Evolutionary conservation across 2,888 invertebrate species (phyloP).

Genomic region (Thalpophila matura): DNA sequence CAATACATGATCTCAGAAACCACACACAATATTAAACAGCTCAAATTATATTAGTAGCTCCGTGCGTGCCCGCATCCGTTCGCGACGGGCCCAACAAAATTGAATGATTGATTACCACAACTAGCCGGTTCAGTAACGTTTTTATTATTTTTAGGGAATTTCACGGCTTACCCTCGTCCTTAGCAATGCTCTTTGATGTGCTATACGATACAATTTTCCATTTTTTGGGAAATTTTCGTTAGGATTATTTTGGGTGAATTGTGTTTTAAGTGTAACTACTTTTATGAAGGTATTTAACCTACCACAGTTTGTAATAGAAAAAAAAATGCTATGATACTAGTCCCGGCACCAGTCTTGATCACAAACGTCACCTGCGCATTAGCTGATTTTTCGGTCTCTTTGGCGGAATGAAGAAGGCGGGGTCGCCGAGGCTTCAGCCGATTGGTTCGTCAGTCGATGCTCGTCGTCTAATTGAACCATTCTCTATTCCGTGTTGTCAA

Average conservation of each 20-base stretch:
- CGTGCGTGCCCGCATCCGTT: constrained; percentile 49
- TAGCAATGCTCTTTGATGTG: constrained; percentile 18
- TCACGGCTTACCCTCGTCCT: constrained; percentile 15
- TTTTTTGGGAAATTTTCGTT: constrained; percentile 13
- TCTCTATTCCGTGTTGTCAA: too few relatives aligned
- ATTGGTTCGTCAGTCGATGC: too few relatives aligned
- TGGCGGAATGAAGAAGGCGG: too few relatives aligned
- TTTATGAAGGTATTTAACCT: too few relatives aligned
- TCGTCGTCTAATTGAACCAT: too few relatives aligned
- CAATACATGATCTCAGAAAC: not conserved
- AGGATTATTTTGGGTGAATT: constrained; percentile 24
- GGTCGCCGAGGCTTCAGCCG: too few relatives aligned
- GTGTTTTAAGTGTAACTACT: constrained; percentile 9
- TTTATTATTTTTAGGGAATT: constrained; percentile 48
- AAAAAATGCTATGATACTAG: too few relatives aligned
- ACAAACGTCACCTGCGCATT: too few relatives aligned
- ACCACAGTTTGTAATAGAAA: too few relatives aligned
- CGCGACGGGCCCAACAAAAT: constrained; percentile 44
- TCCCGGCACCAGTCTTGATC: too few relatives aligned
- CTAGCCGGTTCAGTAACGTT: constrained; percentile 41
- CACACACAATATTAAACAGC: constrained; percentile 6
- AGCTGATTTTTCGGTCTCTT: too few relatives aligned
- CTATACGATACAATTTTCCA: constrained; percentile 26
- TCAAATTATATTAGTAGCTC: constrained; percentile 39
- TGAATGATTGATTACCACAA: constrained; percentile 63